Conservation (phyloP, 2,888 invertebrate genomes). For the Acholoe squamosa region DNA sequence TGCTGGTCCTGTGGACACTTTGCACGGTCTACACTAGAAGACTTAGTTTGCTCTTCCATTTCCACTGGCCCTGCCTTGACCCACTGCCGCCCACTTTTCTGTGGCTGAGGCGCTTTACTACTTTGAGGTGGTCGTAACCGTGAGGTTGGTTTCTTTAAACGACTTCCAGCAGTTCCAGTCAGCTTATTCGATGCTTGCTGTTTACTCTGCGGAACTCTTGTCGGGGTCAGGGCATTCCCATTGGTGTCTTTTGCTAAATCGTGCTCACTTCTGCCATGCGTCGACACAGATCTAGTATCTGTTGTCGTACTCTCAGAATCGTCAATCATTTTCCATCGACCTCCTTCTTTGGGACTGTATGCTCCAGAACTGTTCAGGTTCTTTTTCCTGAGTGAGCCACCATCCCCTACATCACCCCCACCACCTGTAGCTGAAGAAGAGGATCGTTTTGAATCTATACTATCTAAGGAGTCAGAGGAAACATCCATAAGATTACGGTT, state of each 20-base stretch:
- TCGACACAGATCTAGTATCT: constrained; percentile 46
- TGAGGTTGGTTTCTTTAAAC: neutral
- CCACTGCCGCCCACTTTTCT: constrained; percentile 45
- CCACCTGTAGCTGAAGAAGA: neutral
- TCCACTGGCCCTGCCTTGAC: constrained; percentile 60
- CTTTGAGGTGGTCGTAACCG: neutral
- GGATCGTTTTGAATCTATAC: constrained; percentile 29
- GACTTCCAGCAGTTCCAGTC: neutral
- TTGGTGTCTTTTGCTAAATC: neutral
- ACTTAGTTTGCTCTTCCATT: constrained; percentile 27
- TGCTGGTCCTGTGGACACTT: neutral
- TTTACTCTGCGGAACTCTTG: neutral
- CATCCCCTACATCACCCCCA: too few relatives aligned
- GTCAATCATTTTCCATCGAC: constrained; percentile 61
- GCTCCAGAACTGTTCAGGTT: neutral
- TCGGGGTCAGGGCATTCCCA: constrained; percentile 20
- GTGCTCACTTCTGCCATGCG: constrained; percentile 44
- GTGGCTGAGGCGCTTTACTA: neutral
- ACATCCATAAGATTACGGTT: constrained; percentile 53
- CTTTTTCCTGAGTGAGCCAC: neutral
- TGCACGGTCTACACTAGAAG: neutral
- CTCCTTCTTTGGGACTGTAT: constrained; percentile 37
- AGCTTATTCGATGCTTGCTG: constrained; percentile 2
- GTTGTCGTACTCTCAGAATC: constrained; percentile 58
- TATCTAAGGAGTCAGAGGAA: constrained; percentile 61